phyloP scores from a whole-genome alignment of 1,140 invertebrate genomes.

The Hypothenemus hampei region DNA sequence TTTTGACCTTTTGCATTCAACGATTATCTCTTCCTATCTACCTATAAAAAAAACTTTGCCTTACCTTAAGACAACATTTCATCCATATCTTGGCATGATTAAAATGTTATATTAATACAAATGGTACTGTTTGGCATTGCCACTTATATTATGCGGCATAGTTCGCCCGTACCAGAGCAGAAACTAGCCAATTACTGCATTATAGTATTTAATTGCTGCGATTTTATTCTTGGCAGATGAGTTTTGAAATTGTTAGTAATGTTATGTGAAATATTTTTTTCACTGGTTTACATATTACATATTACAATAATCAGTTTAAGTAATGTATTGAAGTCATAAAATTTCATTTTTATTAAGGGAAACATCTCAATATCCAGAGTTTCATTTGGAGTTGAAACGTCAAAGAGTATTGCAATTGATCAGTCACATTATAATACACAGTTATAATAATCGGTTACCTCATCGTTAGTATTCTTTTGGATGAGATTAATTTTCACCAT shows the following conservation, averaged over 20 bases:
- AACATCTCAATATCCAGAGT: too few species aligned
- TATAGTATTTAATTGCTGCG: not conserved
- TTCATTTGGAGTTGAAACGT: too few species aligned
- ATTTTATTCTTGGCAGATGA: not conserved
- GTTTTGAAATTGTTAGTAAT: not conserved
- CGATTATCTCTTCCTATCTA: too few species aligned
- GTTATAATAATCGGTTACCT: not conserved
- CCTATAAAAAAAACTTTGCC: not conserved
- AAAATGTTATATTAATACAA: not conserved
- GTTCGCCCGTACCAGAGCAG: not conserved
- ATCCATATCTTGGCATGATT: too few species aligned
- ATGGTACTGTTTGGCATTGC: not conserved
- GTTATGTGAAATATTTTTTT: too few species aligned
- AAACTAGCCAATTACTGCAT: not conserved
- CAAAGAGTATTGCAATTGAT: too few species aligned
- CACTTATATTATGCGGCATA: not conserved
- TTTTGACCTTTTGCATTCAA: slow-evolving; percentile 23
- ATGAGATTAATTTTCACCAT: too few species aligned
- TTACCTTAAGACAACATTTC: not conserved
- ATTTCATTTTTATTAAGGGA: too few species aligned
- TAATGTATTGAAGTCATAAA: too few species aligned
- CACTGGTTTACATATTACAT: too few species aligned
- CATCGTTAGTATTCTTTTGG: not conserved
- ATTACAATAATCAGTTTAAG: too few species aligned
- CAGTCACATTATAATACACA: too few species aligned